Base-by-base conservation (phyloP, 2,113 vertebrate genomes). In the Micromys minutus region DNA sequence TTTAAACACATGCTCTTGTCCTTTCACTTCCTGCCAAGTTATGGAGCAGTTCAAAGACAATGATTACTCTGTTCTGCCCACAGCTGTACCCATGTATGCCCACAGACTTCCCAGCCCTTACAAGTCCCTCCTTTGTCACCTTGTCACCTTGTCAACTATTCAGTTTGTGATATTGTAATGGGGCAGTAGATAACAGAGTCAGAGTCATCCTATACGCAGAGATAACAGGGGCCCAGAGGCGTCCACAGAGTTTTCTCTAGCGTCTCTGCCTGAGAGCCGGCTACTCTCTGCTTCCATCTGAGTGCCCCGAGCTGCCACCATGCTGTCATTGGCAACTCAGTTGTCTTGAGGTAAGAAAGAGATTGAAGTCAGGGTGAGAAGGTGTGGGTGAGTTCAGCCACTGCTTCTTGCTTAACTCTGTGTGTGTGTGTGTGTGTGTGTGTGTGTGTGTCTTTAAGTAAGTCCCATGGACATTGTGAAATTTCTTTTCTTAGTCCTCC, bases 321-420 rank as follows among this genome's bases (percentile, higher is more conserved):
- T 69, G 74, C 50, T 5, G 57, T 12, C 52, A 79, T 42, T 15
- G 15, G 34, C 84, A n/a, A 55, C 57, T 39, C 57, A 39, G 7
- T 47, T 75, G 65, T 89, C 71, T 67, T 39, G 67, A 89, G 22
- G 39, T 81, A 13, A 87, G 45, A 77, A 95, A 90, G 55, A 88
- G 12, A 45, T 10, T 72, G 88, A 89, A 6, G 31, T 74, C 72
- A 4, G 12, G 7, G 9, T 74, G n/a, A 88, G 57, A 55, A 57
- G 55, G 57, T 39, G 31, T 83, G 81, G 21, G 12, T 81, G 61
- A 47, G 19, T 59, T 29, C 39, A 65, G 7, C 63, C 47, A 65
- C 63, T 87, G 22, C 12, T 50, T 57, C 26, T 65, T 74, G 71
- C 21, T 55, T 39, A 88, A 63, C 36, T 83, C 4, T 15, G 8